These are phyloP conservation scores for Phrixothrix hirtus DNA, from an alignment of 2,888 invertebrate genomes.

Conservation along the genomic window DNA sequence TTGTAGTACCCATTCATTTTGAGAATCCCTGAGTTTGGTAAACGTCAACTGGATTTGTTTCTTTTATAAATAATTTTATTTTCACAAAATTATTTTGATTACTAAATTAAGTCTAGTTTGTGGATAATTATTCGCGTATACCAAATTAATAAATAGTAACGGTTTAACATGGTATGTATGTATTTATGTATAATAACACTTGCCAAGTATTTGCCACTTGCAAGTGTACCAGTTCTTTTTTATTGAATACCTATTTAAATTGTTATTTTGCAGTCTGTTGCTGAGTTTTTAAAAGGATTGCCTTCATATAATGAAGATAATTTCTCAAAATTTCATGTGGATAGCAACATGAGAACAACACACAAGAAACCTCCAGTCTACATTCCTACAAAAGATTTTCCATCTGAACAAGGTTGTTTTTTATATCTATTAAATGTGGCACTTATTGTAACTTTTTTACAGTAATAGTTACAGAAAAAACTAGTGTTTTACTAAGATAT, in stretches of 20 bases:
- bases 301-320: conserved; percentile 90
- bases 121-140: too few species aligned
- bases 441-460: conserved; percentile 50
- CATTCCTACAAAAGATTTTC: conserved; percentile 89
- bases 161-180: too few species aligned
- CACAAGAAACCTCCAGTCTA: conserved; percentile 89
- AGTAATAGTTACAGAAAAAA: conserved; percentile 96
- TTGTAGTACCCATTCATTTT: too few species aligned
- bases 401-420: conserved; percentile 81
- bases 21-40: too few species aligned
- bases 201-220: too few species aligned
- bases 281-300: conserved; percentile 88
- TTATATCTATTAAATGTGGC: neutral
- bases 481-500: conserved; percentile 89
- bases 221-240: too few species aligned
- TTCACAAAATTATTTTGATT: too few species aligned
- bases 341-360: conserved; percentile 78
- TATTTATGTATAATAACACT: too few species aligned
- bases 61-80: too few species aligned
- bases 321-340: conserved; percentile 88
- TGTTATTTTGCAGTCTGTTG: conserved; percentile 70
- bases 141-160: too few species aligned
- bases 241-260: neutral
- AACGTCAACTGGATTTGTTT: too few species aligned
- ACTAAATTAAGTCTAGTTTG: too few species aligned